Base-by-base conservation (phyloP, 2,797 vertebrate species). In the Gouania willdenowi region DNA sequence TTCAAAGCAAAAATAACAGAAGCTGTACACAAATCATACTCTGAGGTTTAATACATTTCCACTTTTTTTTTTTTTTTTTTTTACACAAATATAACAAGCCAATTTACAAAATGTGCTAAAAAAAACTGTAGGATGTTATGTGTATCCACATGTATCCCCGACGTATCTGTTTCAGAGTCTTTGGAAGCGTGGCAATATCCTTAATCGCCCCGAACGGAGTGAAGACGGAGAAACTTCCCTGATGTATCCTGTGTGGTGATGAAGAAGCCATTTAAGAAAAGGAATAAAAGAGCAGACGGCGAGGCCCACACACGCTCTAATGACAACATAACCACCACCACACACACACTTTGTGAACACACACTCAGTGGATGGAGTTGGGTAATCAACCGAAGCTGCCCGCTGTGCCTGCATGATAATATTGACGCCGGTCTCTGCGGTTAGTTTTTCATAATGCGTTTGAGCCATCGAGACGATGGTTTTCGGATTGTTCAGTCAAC, bases 131-230 rank as follows among this genome's bases (percentile, higher is more conserved):
- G 53, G 75, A 48, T 66, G 52, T 63, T 23, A n/a, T n/a, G 56
- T 56, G 52, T 56, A 43, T 68, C 58, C 50, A 31, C 61, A 49
- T 51, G 21, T 67, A 26, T 57, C 34, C 37, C 46, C 33, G 41
- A n/a, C n/a, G n/a, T 47, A n/a, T 14, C 52, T 44, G 56, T 68
- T 35, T 25, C 14, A 19, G 42, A 74, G 76, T 84, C 82, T 83
- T 79, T 87, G 83, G 75, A 81, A 77, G 74, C 63, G 42, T 71
- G 66, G n/a, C n/a, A n/a, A n/a, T n/a, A n/a, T n/a, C n/a, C n/a
- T 77, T 56, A 50, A 14, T 54, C 68, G 58, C 63, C 66, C 36
- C 64, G 31, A 35, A 51, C 46, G 20, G 35, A 52, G 44, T 33
- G 38, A 58, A 11, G 50, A 7, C 31, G 12, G 59, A 53, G 39